Evolutionary conservation across 2,888 invertebrate genomes (phyloP).

Genomic region (Hybos culiciformis): DNA sequence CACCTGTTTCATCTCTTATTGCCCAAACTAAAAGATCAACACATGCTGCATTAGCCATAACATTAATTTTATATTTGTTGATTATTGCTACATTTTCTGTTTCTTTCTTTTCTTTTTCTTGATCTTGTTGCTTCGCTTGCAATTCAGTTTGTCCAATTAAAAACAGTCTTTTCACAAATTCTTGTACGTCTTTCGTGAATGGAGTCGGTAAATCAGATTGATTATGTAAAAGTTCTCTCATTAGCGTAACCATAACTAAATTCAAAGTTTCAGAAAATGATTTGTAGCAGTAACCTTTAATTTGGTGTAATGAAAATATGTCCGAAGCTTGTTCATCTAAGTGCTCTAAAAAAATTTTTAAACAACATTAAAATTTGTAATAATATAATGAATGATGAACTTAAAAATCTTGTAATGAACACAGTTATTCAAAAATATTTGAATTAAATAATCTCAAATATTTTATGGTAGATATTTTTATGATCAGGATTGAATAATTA

Average conservation of each 20-base stretch:
- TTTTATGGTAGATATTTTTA: too few relatives aligned
- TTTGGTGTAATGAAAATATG: constrained; percentile 57
- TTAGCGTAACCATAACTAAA: constrained; percentile 79
- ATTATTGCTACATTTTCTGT: constrained; percentile 53
- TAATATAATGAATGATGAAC: too few relatives aligned
- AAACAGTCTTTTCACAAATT: constrained; percentile 79
- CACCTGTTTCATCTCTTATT: constrained; percentile 90
- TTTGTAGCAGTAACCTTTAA: constrained; percentile 78
- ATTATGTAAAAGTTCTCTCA: constrained; percentile 80
- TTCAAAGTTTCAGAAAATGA: constrained; percentile 91
- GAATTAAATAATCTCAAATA: too few relatives aligned
- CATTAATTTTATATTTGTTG: constrained; percentile 86
- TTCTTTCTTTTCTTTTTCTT: constrained; percentile 69
- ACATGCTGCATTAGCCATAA: constrained; percentile 94
- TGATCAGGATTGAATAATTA: too few relatives aligned
- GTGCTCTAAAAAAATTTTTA: constrained; percentile 53
- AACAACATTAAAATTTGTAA: too few relatives aligned
- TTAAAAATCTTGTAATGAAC: too few relatives aligned
- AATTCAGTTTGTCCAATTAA: constrained; percentile 86
- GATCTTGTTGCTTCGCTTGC: constrained; percentile 73
- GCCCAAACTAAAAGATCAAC: constrained; percentile 97
- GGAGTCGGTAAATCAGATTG: constrained; percentile 78
- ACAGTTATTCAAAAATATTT: too few relatives aligned
- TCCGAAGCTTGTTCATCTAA: constrained; percentile 76
- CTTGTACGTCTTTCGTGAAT: constrained; percentile 87